Evolutionary conservation across 2,797 vertebrate genomes (phyloP).

Genomic region (Chaetodon trifasciatus): DNA sequence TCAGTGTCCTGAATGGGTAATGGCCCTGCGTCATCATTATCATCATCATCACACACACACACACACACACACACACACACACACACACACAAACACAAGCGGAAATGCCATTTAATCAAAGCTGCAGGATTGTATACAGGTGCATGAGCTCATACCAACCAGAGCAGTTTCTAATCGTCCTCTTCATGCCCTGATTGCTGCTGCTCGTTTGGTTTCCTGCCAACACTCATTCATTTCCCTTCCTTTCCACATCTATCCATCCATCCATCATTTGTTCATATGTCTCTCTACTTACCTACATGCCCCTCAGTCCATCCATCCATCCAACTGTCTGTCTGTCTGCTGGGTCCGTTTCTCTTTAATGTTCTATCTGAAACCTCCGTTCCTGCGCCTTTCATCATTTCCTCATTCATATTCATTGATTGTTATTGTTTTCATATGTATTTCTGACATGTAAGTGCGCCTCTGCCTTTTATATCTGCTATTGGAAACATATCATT

Average conservation of each 20-base stretch:
- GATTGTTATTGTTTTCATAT: no score
- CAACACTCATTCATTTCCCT: conserved; percentile 31
- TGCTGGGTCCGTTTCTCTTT: no score
- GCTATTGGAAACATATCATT: background rate
- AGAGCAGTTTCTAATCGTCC: background rate
- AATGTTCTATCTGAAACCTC: no score
- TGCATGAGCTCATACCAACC: background rate
- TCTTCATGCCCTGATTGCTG: conserved; percentile 62
- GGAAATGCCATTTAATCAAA: background rate
- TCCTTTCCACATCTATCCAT: background rate
- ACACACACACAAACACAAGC: background rate
- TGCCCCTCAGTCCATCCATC: no score
- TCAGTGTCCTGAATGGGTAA: conserved; percentile 77
- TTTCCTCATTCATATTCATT: background rate
- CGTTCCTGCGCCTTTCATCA: background rate
- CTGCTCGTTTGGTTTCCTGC: conserved; percentile 32
- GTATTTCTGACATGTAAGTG: background rate
- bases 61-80: background rate
- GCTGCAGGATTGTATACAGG: background rate
- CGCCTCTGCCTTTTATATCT: background rate
- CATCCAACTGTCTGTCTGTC: background rate
- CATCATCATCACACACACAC: background rate
- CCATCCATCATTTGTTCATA: background rate
- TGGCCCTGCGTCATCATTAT: conserved; percentile 57
- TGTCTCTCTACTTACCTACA: background rate